Percentiles rank a stretch among this genome's conserved stretches.
Evolutionary conservation across 2,113 vertebrate genomes (phyloP).

Genomic region (Tauraco erythrolophus): DNA sequence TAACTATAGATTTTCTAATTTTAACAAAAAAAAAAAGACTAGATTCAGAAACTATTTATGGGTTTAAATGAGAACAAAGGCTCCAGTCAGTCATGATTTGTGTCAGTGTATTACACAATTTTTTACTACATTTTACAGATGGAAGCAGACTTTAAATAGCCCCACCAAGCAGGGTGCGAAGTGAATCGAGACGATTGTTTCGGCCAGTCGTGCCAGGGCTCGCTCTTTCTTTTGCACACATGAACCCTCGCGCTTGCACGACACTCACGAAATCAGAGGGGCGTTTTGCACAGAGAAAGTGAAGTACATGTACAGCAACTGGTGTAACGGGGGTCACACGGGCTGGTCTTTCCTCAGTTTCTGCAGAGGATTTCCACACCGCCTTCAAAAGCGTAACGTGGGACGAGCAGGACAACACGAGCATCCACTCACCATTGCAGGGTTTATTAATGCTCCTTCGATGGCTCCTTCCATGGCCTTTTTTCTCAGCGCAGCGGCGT

Average conservation of each 20-base stretch:
- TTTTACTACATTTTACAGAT: background rate
- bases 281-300: rapidly evolving
- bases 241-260: rapidly evolving
- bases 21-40: background rate
- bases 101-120: background rate
- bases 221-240: background rate
- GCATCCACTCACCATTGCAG: conserved; percentile 82
- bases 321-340: background rate
- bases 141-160: background rate
- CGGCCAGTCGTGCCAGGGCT: background rate
- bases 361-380: background rate
- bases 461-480: conserved; percentile 86
- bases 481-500: conserved; percentile 83
- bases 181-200: background rate
- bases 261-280: rapidly evolving
- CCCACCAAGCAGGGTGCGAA: background rate
- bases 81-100: background rate
- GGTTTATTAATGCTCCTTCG: conserved; percentile 86
- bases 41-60: background rate
- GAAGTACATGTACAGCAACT: rapidly evolving
- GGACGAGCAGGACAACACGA: rapidly evolving
- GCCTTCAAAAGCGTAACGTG: background rate
- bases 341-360: rapidly evolving
- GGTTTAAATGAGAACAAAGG: background rate
- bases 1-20: background rate